Base-by-base conservation (phyloP, 2,888 invertebrate genomes). In the Gisinianus flammeolus region DNA sequence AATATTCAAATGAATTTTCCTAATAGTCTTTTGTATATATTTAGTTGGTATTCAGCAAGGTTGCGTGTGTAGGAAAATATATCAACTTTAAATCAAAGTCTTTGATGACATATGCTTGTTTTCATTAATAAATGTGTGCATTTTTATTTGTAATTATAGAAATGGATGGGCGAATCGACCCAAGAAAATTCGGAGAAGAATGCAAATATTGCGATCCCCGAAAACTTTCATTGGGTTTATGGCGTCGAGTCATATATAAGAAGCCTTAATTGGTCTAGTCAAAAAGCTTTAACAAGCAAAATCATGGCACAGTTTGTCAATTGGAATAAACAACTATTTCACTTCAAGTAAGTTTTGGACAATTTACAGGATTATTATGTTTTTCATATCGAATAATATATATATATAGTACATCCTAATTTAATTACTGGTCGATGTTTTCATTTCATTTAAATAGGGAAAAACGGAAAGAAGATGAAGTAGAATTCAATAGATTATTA, bases 201-300 rank as follows among this genome's bases (percentile, higher is more conserved):
- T 24, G 26, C 24, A 0, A 62, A 74, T 24, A 24, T 4, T n/a
- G 16, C 31, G 22, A 1, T 64, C 6, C 33, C 30, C 1, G 80
- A 79, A 26, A 82, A 81, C 71, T 74, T 83, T 62, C 83, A 84
- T 75, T 84, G 83, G 83, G 79, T 83, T 16, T 85, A 79, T 64
- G 83, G 83, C 31, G 83, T 85, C 75, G 85, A 85, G 77, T 85
- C 85, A 0, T 85, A 83, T 62, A 54, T 85, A 24, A 64, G 83
- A 75, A 82, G 80, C 67, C 81, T 83, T 24, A 81, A 79, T 28
- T 82, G 82, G 81, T 79, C 83, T 78, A 83, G 80, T 79, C 85
- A 85, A 70, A 83, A 83, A 75, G 79, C 80, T 8, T 64, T 85
- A 44, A 79, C 81, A 10, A 81, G 79, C 66, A 85, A 83, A 79